These are phyloP conservation scores for Rhynchotus rufescens DNA, from an alignment of 2,797 vertebrate genomes.

Conservation along the genomic window DNA sequence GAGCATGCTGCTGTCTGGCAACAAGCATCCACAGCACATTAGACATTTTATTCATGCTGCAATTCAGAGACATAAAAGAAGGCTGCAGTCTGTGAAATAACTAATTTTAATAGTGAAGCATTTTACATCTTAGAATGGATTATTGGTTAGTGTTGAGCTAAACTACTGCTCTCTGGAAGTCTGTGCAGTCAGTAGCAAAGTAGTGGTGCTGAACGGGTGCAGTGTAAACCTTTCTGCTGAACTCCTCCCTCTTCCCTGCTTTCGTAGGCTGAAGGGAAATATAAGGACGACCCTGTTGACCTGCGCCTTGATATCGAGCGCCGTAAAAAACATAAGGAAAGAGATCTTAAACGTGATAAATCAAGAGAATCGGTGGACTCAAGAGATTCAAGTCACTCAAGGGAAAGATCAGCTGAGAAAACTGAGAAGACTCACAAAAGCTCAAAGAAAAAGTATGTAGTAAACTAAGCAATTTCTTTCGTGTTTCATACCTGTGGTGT, in stretches of 20 bases:
- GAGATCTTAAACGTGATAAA: conserved; percentile 88
- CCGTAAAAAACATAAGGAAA: conserved; percentile 95
- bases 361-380: conserved; percentile 86
- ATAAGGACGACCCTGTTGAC: conserved; percentile 91
- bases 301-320: conserved; percentile 97
- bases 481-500: background rate
- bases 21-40: background rate
- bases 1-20: background rate
- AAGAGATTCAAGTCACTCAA: conserved; percentile 86
- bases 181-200: conserved; percentile 54
- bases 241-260: conserved; percentile 52
- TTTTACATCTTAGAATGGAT: background rate
- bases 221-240: background rate
- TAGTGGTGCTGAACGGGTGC: conserved; percentile 16
- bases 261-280: conserved; percentile 88
- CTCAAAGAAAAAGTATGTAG: conserved; percentile 88
- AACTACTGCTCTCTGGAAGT: conserved; percentile 1
- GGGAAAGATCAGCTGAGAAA: conserved; percentile 88
- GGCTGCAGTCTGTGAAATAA: background rate
- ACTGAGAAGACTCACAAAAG: conserved; percentile 88
- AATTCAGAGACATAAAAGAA: background rate
- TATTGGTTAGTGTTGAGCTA: conserved; percentile 29
- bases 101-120: background rate
- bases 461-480: background rate
- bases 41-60: background rate